Base-by-base conservation (phyloP, 30 jellyfish, hydroid and myxozoan genomes). In the Chironex yamaguchii region DNA sequence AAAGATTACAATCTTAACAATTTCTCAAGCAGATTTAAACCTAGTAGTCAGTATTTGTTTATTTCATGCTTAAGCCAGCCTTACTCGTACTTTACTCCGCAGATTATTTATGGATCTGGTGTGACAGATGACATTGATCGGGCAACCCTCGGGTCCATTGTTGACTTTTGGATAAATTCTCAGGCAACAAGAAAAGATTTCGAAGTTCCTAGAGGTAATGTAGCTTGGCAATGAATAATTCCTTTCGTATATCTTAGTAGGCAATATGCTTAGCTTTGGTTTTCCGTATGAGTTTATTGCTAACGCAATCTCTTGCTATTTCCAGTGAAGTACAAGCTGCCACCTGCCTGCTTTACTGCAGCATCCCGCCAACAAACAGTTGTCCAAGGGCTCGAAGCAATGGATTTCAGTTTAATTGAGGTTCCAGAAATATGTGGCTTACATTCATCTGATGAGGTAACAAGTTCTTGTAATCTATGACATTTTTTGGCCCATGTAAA, bases 361-460 rank as follows among this genome's bases (percentile, higher is more conserved):
- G 89, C 78, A 25, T 54, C 94, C 14, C 81, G 75, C 33, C 76
- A 29, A 48, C 30, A 91, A 0, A 2, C 95, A 1, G 84, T 90
- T 33, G 29, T 67, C 22, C 97, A 81, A 53, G 69, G 90, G n/a
- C 29, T 90, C 21, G 97, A 90, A 33, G 75, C 49, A 34, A 32
- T 90, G 33, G 42, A 92, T 0, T 84, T 42, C 27, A 29, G 52
- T 35, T 74, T 28, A n/a, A 54, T 82, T 25, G 92, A 77, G 21
- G 33, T 68, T 25, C 90, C 92, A 25, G 97, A 90, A 67, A 80
- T 82, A 80, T 83, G 94, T 70, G 97, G 97, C 36, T 28, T 90
- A 26, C 76, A 80, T 63, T 30, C 92, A 36, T 22, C 96, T 0
- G 92, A 71, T 13, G 97, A 90, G 96, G 97, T 90, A 74, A 29